Percentiles rank a stretch among this genome's conserved stretches.
Evolutionary conservation across 2,888 invertebrate genomes (phyloP).

Genomic region (Apamea crenata): DNA sequence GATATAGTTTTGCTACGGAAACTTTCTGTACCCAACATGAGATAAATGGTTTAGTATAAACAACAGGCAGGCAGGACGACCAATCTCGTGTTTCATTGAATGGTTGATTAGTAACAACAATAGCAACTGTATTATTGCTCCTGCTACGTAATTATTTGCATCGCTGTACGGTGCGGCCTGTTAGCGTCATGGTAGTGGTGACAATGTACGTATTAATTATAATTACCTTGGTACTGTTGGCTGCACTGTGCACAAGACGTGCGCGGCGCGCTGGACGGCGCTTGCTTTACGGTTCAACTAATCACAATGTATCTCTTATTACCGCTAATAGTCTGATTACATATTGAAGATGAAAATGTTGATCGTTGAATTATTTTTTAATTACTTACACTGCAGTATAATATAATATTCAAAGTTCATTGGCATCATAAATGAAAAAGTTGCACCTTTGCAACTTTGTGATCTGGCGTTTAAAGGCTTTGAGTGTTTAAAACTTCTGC

Average conservation of each 20-base stretch:
- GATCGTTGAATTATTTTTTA: neutral
- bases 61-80: neutral
- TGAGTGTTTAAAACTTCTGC: too few relatives aligned
- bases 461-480: too few relatives aligned
- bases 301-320: neutral
- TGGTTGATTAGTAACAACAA: conserved; percentile 1
- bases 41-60: neutral
- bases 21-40: neutral
- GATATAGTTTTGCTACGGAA: neutral
- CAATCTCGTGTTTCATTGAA: neutral
- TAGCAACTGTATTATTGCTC: neutral
- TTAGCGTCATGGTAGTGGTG: conserved; percentile 1
- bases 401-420: neutral
- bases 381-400: neutral
- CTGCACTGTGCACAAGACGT: neutral
- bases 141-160: conserved; percentile 3
- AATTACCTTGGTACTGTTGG: neutral
- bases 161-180: neutral
- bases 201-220: conserved; percentile 7
- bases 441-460: neutral
- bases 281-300: neutral
- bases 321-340: neutral
- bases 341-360: neutral
- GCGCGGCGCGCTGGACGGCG: neutral
- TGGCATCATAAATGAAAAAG: neutral